Evolutionary conservation across 2,888 invertebrate species (phyloP).

Genomic region (Melanchra persicariae): DNA sequence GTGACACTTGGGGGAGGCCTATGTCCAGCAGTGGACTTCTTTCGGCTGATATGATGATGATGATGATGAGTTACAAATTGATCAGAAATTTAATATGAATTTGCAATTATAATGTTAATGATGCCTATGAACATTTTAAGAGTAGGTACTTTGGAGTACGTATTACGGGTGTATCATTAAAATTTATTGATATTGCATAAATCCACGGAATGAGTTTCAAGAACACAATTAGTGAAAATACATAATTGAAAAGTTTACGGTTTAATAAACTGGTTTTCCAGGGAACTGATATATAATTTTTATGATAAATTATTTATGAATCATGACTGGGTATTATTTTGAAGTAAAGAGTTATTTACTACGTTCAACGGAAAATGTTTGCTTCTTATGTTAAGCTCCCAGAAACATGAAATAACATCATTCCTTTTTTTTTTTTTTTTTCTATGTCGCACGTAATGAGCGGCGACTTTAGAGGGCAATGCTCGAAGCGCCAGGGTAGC

Average conservation of each 20-base stretch:
- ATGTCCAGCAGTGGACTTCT: no score
- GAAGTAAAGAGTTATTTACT: no score
- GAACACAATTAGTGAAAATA: slow-evolving; percentile 42
- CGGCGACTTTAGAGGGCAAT: no score
- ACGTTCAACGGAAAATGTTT: no score
- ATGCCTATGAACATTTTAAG: slow-evolving; percentile 2
- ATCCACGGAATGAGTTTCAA: slow-evolving; percentile 35
- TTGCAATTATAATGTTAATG: slow-evolving; percentile 4
- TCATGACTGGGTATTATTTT: neutral
- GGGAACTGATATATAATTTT: slow-evolving; percentile 7
- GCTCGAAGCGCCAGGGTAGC: no score
- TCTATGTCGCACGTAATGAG: no score
- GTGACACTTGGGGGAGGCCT: no score
- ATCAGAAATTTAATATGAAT: neutral
- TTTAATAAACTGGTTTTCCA: neutral
- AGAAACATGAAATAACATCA: no score
- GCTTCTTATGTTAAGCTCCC: no score
- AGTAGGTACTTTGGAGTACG: neutral
- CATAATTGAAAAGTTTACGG: slow-evolving; percentile 21
- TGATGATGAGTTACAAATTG: no score
- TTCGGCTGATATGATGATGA: no score
- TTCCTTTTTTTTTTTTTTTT: no score
- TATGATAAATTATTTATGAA: neutral
- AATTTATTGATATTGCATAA: slow-evolving; percentile 18
- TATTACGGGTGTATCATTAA: slow-evolving; percentile 24